Percentiles rank a stretch among this genome's conserved stretches.
These are phyloP conservation scores for Falcaria lacertinaria DNA, from an alignment of 2,888 invertebrate genomes.

Conservation along the genomic window DNA sequence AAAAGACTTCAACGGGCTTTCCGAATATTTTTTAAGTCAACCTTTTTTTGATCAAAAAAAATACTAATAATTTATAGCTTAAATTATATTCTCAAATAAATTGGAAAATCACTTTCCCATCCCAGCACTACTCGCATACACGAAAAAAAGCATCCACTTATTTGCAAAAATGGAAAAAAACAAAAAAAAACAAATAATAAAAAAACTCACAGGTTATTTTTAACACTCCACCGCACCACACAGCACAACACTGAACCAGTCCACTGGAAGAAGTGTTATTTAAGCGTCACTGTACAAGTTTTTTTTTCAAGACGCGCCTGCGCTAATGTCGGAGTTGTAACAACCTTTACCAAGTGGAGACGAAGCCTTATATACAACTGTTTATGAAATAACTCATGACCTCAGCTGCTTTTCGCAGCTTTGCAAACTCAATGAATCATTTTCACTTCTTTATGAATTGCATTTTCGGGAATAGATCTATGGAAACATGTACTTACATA, in stretches of 20 bases:
- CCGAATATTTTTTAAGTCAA: no score
- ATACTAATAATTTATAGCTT: neutral
- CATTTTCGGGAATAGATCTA: no score
- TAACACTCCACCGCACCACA: conserved; percentile 30
- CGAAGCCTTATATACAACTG: conserved; percentile 28
- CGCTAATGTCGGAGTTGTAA: conserved; percentile 13
- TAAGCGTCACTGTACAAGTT: neutral
- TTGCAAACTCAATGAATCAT: neutral
- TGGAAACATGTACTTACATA: no score
- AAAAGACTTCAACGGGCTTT: neutral
- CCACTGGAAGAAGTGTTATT: neutral
- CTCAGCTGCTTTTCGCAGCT: neutral
- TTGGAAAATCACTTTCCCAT: no score
- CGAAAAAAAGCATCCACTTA: neutral
- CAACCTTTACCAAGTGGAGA: conserved; percentile 23
- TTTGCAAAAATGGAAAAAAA: neutral
- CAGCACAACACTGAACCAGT: conserved; percentile 20
- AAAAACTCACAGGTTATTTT: conserved; percentile 20
- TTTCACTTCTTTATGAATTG: no score
- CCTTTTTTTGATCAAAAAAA: neutral
- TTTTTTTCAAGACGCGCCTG: neutral
- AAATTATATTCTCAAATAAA: neutral
- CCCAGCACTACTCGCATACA: no score
- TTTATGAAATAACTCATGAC: conserved; percentile 27
- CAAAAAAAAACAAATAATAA: conserved; percentile 1